Evolutionary conservation across 1,140 invertebrate species (phyloP).

Genomic region (Drosophila novamexicana): DNA sequence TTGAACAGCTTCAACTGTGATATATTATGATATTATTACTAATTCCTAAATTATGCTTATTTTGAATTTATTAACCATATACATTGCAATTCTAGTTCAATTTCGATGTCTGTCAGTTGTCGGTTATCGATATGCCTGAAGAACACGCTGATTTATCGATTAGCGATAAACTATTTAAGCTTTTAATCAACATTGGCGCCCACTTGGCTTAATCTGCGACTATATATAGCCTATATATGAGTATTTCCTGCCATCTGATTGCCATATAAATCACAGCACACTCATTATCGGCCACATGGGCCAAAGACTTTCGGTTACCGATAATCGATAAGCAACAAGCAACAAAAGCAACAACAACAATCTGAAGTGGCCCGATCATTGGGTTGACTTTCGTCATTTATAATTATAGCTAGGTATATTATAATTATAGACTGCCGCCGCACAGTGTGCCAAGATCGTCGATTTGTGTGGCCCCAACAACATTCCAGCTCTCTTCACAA

Average conservation of each 20-base stretch:
- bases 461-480: not conserved
- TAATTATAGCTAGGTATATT: conserved; percentile 72
- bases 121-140: not conserved
- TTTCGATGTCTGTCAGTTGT: not conserved
- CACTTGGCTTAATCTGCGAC: conserved; percentile 24
- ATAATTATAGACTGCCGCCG: conserved; percentile 70
- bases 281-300: conserved; percentile 38
- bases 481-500: not conserved
- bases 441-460: not conserved
- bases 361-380: conserved; percentile 44
- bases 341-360: conserved; percentile 12
- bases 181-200: conserved; percentile 25
- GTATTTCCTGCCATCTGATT: conserved; percentile 40
- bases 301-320: conserved; percentile 24
- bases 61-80: too few species aligned
- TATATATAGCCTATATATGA: conserved; percentile 36
- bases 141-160: not conserved
- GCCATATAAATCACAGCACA: conserved; percentile 45
- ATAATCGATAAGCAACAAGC: conserved; percentile 19
- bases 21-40: too few species aligned
- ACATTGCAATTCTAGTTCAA: too few species aligned
- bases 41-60: too few species aligned
- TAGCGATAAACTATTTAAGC: not conserved
- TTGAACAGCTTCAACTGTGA: too few species aligned
- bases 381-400: conserved; percentile 71